phyloP scores from a whole-genome alignment of 2,113 vertebrate genomes.

The Proteles cristata region DNA sequence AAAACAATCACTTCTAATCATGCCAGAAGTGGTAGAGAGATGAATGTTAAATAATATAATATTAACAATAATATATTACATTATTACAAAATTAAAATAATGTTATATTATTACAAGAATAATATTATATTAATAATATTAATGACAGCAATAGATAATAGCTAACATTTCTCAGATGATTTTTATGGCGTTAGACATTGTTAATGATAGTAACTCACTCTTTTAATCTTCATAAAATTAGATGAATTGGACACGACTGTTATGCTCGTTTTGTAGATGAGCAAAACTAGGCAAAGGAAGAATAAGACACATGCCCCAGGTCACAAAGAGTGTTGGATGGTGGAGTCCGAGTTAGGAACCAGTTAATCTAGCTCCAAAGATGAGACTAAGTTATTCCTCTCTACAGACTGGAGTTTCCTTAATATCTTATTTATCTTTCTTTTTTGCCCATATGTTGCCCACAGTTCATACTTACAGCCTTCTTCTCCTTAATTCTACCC shows the following conservation, averaged over 20 bases:
- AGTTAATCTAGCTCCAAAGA: not conserved
- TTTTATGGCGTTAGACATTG: not conserved
- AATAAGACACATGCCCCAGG: not conserved
- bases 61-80: not conserved
- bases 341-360: not conserved
- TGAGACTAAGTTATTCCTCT: not conserved
- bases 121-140: not conserved
- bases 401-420: not conserved
- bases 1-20: not conserved
- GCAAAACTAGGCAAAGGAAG: not conserved
- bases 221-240: not conserved
- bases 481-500: not conserved
- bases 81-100: not conserved
- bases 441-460: not conserved
- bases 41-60: not conserved
- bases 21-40: not conserved
- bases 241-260: not conserved
- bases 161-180: not conserved
- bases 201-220: not conserved
- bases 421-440: not conserved
- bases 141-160: not conserved
- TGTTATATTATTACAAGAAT: not conserved
- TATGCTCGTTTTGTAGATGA: not conserved
- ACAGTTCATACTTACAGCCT: not conserved
- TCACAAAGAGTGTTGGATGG: not conserved